Base-by-base conservation (phyloP, 2,888 invertebrate genomes). In the Caenorhabditis macrosperma region DNA sequence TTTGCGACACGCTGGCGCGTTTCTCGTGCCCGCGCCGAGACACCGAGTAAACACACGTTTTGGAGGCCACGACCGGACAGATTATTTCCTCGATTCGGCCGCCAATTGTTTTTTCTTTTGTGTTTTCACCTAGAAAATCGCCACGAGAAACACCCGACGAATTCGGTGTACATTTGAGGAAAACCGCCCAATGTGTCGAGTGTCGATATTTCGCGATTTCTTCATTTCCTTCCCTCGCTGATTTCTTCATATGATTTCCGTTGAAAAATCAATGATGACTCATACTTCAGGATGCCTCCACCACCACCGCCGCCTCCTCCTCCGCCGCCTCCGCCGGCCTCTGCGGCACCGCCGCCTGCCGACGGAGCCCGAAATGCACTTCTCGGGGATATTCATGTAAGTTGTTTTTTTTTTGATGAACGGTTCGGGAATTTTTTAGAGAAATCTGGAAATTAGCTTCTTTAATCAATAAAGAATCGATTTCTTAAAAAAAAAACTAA, bases 271-370 rank as follows among this genome's bases (percentile, higher is more conserved):
- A 48, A 54, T 59, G 66, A 59, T 74, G 67, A 80, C 24, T 79
- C 64, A 75, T 61, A 41, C 1, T 50, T 52, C 69, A 69, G 69
- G 28, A 77, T 77, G 77, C 80, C 81, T 30, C 81, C 83, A 33
- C 85, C 85, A 33, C 84, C 84, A 5, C 84, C 83, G 12, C 81
- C 81, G 12, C 82, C 82, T 15, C 81, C 81, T 10, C 85, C 85
- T 1, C 83, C 85, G 17, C 85, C 82, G 3, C 78, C 81, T 3
- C 61, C 78, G 10, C 38, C 52, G 10, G 44, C 60, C 6, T 12
- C 71, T 7, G 61, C 80, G 9, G 61, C 76, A 20, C 74, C 78
- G 10, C 67, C 80, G 6, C 54, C 80, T 15, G 33, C 81, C 0
- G 71, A 64, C 48, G 41, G 61, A 9, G 75, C 80, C 24, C 61